These are phyloP conservation scores for Cyclura pinguis DNA, from an alignment of 2,797 vertebrate genomes.

Conservation along the genomic window DNA sequence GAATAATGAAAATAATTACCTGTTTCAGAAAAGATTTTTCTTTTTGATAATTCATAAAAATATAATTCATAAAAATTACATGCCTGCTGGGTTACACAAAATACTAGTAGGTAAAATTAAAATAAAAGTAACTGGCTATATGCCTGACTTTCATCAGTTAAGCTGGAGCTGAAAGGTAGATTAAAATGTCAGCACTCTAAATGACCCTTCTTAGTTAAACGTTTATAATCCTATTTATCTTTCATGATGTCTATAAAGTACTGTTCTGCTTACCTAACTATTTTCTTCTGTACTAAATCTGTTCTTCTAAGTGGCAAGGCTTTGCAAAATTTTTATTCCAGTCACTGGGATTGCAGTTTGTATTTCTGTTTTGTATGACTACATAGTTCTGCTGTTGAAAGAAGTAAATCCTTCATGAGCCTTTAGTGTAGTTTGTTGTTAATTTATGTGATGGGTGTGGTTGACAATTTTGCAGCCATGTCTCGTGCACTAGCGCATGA, in stretches of 20 bases:
- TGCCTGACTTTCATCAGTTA: fast-evolving
- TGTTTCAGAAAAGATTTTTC: conserved; percentile 13
- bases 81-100: neutral
- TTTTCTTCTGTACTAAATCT: neutral
- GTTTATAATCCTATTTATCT: neutral
- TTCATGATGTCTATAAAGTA: neutral
- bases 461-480: neutral
- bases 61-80: neutral
- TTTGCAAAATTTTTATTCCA: neutral
- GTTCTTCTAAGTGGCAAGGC: neutral
- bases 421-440: neutral
- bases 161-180: neutral
- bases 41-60: conserved; percentile 26
- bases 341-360: neutral
- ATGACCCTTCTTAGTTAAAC: neutral
- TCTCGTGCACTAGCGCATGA: neutral
- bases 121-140: neutral
- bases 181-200: fast-evolving
- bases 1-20: neutral
- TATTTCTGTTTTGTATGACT: neutral
- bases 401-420: neutral
- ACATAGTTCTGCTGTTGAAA: neutral
- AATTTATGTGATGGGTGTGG: neutral
- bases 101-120: neutral
- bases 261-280: neutral